These are phyloP conservation scores for Porites cylindrica DNA, from an alignment of 92 coral and sea anemone genomes.

Conservation along the genomic window DNA sequence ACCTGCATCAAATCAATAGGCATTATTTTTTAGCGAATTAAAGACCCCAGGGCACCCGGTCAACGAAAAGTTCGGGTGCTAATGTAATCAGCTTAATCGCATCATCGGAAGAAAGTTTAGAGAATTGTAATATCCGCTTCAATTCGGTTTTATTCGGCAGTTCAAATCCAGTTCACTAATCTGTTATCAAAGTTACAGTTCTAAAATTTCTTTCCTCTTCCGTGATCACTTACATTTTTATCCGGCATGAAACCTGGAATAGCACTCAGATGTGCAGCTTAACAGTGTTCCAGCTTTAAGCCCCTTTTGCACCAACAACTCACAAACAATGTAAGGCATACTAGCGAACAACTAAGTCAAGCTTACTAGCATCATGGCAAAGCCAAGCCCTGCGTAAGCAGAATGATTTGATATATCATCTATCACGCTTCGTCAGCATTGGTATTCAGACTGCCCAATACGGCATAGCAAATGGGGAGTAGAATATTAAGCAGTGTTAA, in stretches of 20 bases:
- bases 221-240: slow-evolving; percentile 3
- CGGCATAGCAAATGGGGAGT: not conserved
- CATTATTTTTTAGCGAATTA: not conserved
- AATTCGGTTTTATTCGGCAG: not conserved
- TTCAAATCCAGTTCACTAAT: not conserved
- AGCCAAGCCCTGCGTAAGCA: not conserved
- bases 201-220: not conserved
- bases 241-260: not conserved
- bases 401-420: not conserved
- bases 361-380: not conserved
- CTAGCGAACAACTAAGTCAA: not conserved
- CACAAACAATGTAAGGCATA: not conserved
- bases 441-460: slow-evolving; percentile 3
- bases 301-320: not conserved
- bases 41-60: not conserved
- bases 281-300: not conserved
- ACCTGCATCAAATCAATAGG: slow-evolving; percentile 5
- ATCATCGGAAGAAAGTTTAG: not conserved
- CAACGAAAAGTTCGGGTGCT: slow-evolving; percentile 8
- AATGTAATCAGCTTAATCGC: not conserved
- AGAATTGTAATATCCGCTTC: not conserved
- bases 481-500: not conserved
- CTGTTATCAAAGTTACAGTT: not conserved
- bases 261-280: not conserved
- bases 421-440: slow-evolving; percentile 1